Evolutionary conservation across 2,113 vertebrate genomes (phyloP), one percentile per base, ranked within the genome.

Genomic region (Suricata suricatta): DNA sequence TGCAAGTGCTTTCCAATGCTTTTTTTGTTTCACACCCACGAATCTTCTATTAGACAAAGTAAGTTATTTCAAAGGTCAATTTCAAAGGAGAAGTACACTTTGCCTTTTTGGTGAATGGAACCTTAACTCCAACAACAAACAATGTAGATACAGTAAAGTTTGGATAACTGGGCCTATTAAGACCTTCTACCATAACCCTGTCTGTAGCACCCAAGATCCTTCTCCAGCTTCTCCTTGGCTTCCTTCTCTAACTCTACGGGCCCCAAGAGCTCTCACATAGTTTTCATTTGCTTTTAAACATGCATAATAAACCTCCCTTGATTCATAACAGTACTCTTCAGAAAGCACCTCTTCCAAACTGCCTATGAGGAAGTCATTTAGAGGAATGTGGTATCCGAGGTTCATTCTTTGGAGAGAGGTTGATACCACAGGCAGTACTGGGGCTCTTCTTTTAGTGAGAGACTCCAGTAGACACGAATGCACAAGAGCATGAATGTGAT

Each of bases 271-370:
- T 41, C 33, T 71, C n/a, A 31, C 21, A 38, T 74, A 33, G 23
- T 35, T 91, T 88, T 84, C 57, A 80, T 81, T 90, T 86, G 47
- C n/a, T 95, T 85, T 93, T 74, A 60, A 83, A 88, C 19, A 52
- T 16, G 29, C 33, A 29, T 38, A 63, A 57, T 54, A 69, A 63
- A 57, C 6, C 27, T 82, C 5, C 91, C 35, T 69, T 76, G 41
- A 80, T 41, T 16, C 11, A 41, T 80, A 88, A 93, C 88, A 47
- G 52, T 0, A 0, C 16, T 38, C 79, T 33, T 83, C 41, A 94
- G 38, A 80, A 83, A 95, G 50, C 9, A 64, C 13, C 35, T 83
- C 72, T 96, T 77, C 35, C 21, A 66, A 64, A 82, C 11, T 44
- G 27, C 38, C 35, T 74, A 23, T 29, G 5, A 29, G 17, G 27